Percentiles rank a stretch among this genome's conserved stretches.
These are phyloP conservation scores for Troglohyphantes excavatus DNA, from an alignment of 2,888 invertebrate species.

Conservation along the genomic window DNA sequence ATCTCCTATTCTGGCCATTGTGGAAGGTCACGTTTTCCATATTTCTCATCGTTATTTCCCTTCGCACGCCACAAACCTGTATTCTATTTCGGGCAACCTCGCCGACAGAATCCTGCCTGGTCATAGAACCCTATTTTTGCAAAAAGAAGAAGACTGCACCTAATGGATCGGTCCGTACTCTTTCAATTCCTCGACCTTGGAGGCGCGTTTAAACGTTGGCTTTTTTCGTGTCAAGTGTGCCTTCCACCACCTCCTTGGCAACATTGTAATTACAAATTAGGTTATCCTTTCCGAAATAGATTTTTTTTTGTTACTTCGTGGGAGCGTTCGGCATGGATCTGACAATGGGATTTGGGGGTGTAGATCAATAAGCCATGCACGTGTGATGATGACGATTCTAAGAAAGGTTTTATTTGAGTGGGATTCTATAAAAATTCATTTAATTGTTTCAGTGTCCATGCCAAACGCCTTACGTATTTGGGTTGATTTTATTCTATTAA, in stretches of 20 bases:
- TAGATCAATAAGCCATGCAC: not conserved
- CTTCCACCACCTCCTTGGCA: not conserved
- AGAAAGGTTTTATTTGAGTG: no score
- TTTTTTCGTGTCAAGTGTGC: not conserved
- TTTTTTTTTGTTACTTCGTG: not conserved
- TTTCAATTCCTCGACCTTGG: slow-evolving; percentile 38
- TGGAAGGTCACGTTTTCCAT: slow-evolving; percentile 54
- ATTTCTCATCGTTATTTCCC: slow-evolving; percentile 26
- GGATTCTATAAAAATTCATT: no score
- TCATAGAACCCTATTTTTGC: slow-evolving; percentile 5
- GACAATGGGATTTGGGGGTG: not conserved
- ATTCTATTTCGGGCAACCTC: slow-evolving; percentile 17
- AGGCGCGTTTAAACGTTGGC: not conserved
- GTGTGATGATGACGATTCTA: no score
- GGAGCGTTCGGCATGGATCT: not conserved
- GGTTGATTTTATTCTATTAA: no score
- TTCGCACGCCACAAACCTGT: not conserved
- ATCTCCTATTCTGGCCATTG: not conserved
- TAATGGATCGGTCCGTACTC: not conserved
- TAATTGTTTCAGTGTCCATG: no score
- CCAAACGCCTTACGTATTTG: no score
- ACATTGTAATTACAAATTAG: slow-evolving; percentile 16
- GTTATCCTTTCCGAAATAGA: not conserved
- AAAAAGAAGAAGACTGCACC: not conserved
- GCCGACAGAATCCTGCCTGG: not conserved